Evolutionary conservation across 2,113 vertebrate genomes (phyloP), one percentile per base, ranked within the genome.

Genomic region (Hippocampus zosterae): DNA sequence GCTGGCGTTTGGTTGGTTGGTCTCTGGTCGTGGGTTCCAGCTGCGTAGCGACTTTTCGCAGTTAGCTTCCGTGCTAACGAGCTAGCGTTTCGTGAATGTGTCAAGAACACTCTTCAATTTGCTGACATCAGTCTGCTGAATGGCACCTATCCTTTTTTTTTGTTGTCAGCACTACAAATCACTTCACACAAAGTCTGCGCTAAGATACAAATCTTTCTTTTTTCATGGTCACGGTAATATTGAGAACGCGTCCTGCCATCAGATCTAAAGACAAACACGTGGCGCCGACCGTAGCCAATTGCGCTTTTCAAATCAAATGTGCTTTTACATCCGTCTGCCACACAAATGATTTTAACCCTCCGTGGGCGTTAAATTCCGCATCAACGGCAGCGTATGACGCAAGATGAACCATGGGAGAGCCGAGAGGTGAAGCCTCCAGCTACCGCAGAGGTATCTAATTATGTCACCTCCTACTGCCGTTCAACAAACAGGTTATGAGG

Each of bases 401-500:
- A 12, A 57, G 29, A 52, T 46, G 74, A n/a, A 60, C 48, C 41
- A 67, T 19, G 66, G 13, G 10, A 52, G 23, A 55, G 44, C 66
- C 15, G 9, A 18, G 27, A 18, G 52, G 50, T 37, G 27, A 48
- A 73, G 52, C 70, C 68, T 76, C 77, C 71, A 73, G 55, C 23
- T 23, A 52, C 16, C 65, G 70, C 59, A 59, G 61, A 73, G 68
- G 52, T 65, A 68, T 81, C 69, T 77, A 75, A 86, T 70, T 76
- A 60, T 71, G 71, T 55, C 73, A 7, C 69, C 77, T 71, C 72
- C 81, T 59, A 80, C 79, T 79, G 53, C 55, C 53, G 76, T 41
- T 74, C 72, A 75, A 73, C 27, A 59, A 88, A 79, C 72, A 77
- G 78, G 85, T 82, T 80, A 50, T 77, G 41, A 68, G 76, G 46